Percentiles rank a stretch among this genome's conserved stretches.
Conservation (phyloP, 2,888 invertebrate genomes). For the Cataglyphis livida region DNA sequence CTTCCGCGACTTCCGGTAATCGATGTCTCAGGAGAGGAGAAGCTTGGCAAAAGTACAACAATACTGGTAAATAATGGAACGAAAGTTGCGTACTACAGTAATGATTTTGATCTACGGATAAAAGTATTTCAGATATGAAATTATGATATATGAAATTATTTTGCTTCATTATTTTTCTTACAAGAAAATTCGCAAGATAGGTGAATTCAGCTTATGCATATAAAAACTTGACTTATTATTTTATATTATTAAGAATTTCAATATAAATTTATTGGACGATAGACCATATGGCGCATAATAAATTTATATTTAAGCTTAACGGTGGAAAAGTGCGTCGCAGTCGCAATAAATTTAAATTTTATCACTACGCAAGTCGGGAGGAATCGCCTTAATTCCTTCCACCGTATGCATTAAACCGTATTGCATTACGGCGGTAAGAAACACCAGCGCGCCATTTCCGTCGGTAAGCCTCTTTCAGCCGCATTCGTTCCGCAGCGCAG, state of each 20-base stretch:
- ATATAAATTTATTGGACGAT: constrained; percentile 34
- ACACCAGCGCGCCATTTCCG: constrained; percentile 38
- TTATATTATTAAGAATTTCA: constrained; percentile 15
- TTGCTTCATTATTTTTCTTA: neutral
- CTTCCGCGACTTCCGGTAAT: constrained; percentile 47
- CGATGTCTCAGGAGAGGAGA: constrained; percentile 14
- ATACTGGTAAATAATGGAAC: constrained; percentile 4
- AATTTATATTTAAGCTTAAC: constrained; percentile 35
- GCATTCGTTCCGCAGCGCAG: constrained; percentile 41
- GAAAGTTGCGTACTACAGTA: neutral
- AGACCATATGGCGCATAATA: constrained; percentile 5
- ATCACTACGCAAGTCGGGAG: constrained; percentile 42
- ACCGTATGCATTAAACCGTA: constrained; percentile 56
- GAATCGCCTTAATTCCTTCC: constrained; percentile 45
- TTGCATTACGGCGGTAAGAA: constrained; percentile 46
- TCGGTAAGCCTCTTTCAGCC: constrained; percentile 38
- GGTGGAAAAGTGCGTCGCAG: constrained; percentile 31
- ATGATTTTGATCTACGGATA: constrained; percentile 5
- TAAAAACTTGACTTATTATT: constrained; percentile 8
- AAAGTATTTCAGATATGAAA: neutral
- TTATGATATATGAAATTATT: constrained; percentile 6
- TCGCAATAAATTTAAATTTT: constrained; percentile 50
- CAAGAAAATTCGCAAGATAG: neutral
- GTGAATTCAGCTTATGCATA: neutral
- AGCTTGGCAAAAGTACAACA: constrained; percentile 21